Evolutionary conservation across 1,140 invertebrate species (phyloP).

Genomic region (Mercenaria mercenaria): DNA sequence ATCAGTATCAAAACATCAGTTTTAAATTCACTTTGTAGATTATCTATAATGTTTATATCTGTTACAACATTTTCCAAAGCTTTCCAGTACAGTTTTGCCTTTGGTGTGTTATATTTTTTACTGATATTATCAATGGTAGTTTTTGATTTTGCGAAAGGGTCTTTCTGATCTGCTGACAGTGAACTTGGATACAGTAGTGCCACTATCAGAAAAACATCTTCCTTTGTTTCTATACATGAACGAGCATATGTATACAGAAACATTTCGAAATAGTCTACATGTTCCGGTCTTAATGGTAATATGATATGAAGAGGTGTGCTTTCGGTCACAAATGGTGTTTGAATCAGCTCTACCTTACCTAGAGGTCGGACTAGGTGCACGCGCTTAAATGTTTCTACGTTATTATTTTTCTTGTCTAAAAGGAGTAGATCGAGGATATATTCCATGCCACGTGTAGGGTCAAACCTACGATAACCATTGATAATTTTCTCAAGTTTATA

Average conservation of each 20-base stretch:
- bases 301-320: conserved; percentile 92
- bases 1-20: conserved; percentile 80
- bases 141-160: conserved; percentile 86
- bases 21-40: conserved; percentile 90
- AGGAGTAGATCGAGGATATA: conserved; percentile 93
- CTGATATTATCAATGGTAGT: conserved; percentile 86
- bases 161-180: conserved; percentile 9
- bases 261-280: conserved; percentile 87
- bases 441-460: conserved; percentile 95
- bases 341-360: conserved; percentile 93
- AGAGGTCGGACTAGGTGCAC: conserved; percentile 89
- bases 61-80: conserved; percentile 87
- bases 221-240: conserved; percentile 91
- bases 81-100: conserved; percentile 89
- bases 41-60: conserved; percentile 91
- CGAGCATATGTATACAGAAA: conserved; percentile 92
- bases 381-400: conserved; percentile 76
- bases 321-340: conserved; percentile 96
- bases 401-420: conserved; percentile 82
- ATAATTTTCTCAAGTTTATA: conserved; percentile 87
- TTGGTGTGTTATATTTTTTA: conserved; percentile 90
- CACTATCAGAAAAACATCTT: conserved; percentile 92
- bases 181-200: conserved; percentile 82
- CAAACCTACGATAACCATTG: conserved; percentile 94
- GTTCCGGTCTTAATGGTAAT: conserved; percentile 88